Evolutionary conservation across 2,888 invertebrate species (phyloP).

Genomic region (Phyllotreta cruciferae): DNA sequence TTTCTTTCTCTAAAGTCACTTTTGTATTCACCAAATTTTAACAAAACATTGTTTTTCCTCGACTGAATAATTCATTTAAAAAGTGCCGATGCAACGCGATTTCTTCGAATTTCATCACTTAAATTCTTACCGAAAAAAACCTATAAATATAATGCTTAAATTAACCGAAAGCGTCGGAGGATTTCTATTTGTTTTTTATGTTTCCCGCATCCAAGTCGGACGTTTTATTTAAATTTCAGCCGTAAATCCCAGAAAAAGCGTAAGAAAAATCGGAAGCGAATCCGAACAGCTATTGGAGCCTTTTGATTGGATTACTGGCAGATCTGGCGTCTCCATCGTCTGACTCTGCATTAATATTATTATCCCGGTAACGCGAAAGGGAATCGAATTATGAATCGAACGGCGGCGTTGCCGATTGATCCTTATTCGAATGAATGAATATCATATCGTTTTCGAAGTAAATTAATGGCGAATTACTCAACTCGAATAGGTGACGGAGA

Average conservation of each 20-base stretch:
- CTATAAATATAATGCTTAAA: slow-evolving; percentile 4
- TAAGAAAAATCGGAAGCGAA: slow-evolving; percentile 49
- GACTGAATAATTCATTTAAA: no score
- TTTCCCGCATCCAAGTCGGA: slow-evolving; percentile 31
- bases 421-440: background rate
- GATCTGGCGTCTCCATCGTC: slow-evolving; percentile 51
- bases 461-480: background rate
- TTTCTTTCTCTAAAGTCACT: no score
- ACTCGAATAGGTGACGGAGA: no score
- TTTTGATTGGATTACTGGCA: slow-evolving; percentile 52
- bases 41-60: no score
- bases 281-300: slow-evolving; percentile 52
- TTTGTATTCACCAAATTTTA: no score
- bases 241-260: slow-evolving; percentile 45
- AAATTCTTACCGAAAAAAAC: no score
- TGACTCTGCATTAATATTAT: slow-evolving; percentile 54
- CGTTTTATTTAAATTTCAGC: slow-evolving; percentile 44
- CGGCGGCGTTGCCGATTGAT: slow-evolving; percentile 16
- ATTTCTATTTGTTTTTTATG: slow-evolving; percentile 24
- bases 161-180: slow-evolving; percentile 15
- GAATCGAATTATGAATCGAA: slow-evolving; percentile 51
- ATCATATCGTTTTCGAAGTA: background rate
- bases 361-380: slow-evolving; percentile 52
- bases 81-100: no score
- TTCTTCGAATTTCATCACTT: no score